phyloP scores from a whole-genome alignment of 2,113 vertebrate species.

The Crypturellus undulatus region DNA sequence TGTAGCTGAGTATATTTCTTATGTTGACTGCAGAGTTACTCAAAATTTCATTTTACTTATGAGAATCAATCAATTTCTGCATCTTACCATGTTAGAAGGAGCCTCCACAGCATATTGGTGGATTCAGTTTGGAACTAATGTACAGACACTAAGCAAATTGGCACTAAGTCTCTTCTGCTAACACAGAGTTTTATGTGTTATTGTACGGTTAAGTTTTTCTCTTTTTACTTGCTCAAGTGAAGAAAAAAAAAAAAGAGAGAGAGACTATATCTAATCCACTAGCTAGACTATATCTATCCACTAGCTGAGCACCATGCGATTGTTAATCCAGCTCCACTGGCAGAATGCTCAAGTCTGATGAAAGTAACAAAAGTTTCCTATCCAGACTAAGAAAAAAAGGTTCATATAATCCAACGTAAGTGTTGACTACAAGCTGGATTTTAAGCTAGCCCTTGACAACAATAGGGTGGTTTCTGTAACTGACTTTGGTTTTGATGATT shows the following conservation, averaged over 20 bases:
- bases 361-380: no score
- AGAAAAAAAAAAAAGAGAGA: neutral
- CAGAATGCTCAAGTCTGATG: no score
- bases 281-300: neutral
- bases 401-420: neutral
- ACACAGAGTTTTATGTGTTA: neutral
- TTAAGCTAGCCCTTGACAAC: neutral
- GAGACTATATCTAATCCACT: neutral
- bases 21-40: neutral
- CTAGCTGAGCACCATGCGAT: neutral
- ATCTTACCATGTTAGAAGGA: neutral
- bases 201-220: neutral
- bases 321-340: neutral
- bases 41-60: neutral
- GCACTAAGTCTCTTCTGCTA: neutral
- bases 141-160: neutral
- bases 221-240: neutral
- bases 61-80: neutral
- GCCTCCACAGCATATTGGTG: neutral
- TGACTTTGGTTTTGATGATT: neutral
- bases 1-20: neutral
- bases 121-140: neutral
- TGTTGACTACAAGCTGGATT: neutral
- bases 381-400: neutral
- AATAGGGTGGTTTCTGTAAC: neutral